phyloP scores from a whole-genome alignment of 37 sponge, comb jelly and placozoan genomes.

The Halichondria panicea region DNA sequence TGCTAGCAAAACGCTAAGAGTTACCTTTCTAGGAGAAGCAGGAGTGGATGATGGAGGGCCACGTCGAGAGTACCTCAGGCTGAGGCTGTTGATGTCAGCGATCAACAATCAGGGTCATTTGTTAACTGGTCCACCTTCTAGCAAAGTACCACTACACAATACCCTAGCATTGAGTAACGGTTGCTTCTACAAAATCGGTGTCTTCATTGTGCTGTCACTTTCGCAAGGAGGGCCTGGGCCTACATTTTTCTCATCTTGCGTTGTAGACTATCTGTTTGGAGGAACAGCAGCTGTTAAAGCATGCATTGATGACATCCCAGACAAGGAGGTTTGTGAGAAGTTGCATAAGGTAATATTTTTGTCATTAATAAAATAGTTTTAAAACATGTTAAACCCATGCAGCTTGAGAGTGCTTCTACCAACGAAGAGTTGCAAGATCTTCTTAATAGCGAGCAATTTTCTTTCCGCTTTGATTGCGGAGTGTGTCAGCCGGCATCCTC shows the following conservation, averaged over 20 bases:
- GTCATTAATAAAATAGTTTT: not conserved
- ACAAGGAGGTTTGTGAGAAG: not conserved
- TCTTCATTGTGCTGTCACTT: conserved; percentile 3
- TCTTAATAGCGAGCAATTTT: conserved; percentile 5
- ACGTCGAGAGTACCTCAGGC: conserved; percentile 1
- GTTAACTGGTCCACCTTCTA: not conserved
- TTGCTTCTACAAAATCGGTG: not conserved
- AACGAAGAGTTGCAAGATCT: not conserved
- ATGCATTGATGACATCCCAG: not conserved
- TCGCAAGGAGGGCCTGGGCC: conserved; percentile 30
- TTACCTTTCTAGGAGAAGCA: conserved; percentile 2
- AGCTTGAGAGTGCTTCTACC: not conserved
- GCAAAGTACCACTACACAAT: conserved; percentile 10
- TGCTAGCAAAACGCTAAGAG: not conserved
- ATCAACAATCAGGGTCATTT: not conserved
- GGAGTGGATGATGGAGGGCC: conserved; percentile 15
- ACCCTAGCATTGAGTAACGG: not conserved
- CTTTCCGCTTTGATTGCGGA: conserved; percentile 14
- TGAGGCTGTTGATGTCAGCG: not conserved
- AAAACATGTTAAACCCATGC: not conserved
- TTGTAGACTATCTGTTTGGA: conserved; percentile 3
- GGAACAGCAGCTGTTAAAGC: not conserved
- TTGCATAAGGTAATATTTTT: not conserved
- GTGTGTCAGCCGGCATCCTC: not conserved
- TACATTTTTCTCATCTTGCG: conserved; percentile 3